Base-by-base conservation (phyloP, 2,888 invertebrate species). In the Tromatobia lineatoria region DNA sequence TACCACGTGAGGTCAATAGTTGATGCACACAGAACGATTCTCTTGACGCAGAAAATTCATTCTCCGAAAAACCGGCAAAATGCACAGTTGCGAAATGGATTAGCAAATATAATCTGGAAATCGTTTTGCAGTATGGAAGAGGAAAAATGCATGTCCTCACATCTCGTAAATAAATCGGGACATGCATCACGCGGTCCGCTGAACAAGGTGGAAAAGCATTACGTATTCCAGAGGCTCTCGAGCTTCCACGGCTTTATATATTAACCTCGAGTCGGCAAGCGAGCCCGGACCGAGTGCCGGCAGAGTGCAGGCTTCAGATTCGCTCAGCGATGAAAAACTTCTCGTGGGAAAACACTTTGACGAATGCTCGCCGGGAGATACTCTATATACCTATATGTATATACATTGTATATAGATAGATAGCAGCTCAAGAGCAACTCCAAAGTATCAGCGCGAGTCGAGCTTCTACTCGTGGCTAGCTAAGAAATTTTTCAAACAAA, bases 201-300 rank as follows among this genome's bases (percentile, higher is more conserved):
- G 69, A 69, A 69, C 69, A 18, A 52, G 42, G 25, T 67, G 45
- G 45, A 50, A 29, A 59, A 78, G 75, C 80, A 85, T 87, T 87
- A 86, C 83, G 86, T 87, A 87, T 87, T 86, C 86, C 80, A 76
- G 74, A 79, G 80, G 50, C 87, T 85, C 79, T 84, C 69, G 80
- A 83, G 74, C 59, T 83, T 83, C 42, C 75, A 50, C 66, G 76
- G 76, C 71, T 83, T 83, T 85, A 85, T 87, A 80, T 85, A 86
- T 87, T 86, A 86, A 87, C 85, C 83, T 80, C 76, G 66, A 70
- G 74, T 82, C 82, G 78, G 67, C 78, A 74, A 82, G 69, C 75
- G 29, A 47, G 54, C 18, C 34, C 11, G 20, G 8, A 25, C 25
- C 47, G 54, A 71, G 71, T 23, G 54, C 57, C 74, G 74, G 70